Base-by-base conservation (phyloP, 2,888 invertebrate species). In the Caenorhabditis sp. region DNA sequence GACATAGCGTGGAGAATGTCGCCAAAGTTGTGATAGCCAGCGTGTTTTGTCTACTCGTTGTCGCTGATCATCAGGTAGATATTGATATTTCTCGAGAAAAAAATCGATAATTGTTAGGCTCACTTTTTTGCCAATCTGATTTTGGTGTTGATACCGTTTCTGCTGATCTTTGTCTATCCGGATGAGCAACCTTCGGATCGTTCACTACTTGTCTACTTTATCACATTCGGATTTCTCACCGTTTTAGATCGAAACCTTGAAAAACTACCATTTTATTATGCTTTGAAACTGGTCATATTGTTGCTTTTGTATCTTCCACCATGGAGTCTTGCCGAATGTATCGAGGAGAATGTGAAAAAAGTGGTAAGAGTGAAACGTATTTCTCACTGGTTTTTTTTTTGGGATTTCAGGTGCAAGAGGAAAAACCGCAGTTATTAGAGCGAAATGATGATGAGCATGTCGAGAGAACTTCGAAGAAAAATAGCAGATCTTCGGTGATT, bases 171-270 rank as follows among this genome's bases (percentile, higher is more conserved):
- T 58, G 64, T 66, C 50, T 77, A 60, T 61, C 62, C 67, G 1
- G 78, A 72, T 10, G 78, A 78, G 66, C 69, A 64, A 37, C 75
- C 75, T 4, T 57, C 51, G 8, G 63, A 74, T 14, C 69, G 72
- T 26, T 65, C 61, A 10, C 63, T 78, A 19, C 64, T 62, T 37
- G 55, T 75, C 62, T 78, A 78, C 55, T 78, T 75, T 61, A 27
- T 62, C 31, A 51, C 58, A 5, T 75, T 72, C 27, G 72, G 69
- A 23, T 58, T 57, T 10, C 31, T 72, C 19, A 75, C 72, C n/a
- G 43, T 64, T 27, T 69, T 78, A 23, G 78, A 78, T 23, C 43
- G 75, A 17, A 58, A 24, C 37, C 58, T 78, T 6, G 72, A 78
- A 61, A 36, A 23, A 10, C 50, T 78, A 31, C 72, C 75, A 0